Conservation (phyloP, 2,797 vertebrate species). For the Lagodon rhomboides region DNA sequence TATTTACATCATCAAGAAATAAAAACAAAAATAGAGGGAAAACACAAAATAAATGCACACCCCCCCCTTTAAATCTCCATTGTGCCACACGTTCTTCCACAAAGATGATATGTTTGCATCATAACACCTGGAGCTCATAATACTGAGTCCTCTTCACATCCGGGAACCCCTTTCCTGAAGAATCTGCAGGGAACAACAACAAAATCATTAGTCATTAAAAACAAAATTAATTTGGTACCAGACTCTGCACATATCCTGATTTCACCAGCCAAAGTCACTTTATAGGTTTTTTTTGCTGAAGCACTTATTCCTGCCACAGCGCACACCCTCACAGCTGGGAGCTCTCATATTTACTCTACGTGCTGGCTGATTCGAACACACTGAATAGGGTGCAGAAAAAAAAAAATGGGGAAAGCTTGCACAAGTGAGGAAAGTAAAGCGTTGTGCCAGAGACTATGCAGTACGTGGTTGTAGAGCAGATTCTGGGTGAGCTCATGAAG, state of each 20-base stretch:
- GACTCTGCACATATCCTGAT: neutral
- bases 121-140: slow-evolving; percentile 83
- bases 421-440: slow-evolving; percentile 15
- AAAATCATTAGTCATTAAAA: slow-evolving; percentile 1
- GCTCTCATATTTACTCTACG: neutral
- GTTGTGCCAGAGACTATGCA: neutral
- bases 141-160: slow-evolving; percentile 90
- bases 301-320: slow-evolving; percentile 10
- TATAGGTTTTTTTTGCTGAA: neutral
- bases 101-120: slow-evolving; percentile 84
- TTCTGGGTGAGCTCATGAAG: slow-evolving; percentile 4
- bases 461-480: neutral
- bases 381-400: slow-evolving; percentile 2
- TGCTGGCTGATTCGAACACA: slow-evolving; percentile 16
- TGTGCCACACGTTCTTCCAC: slow-evolving; percentile 79
- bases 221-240: neutral
- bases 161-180: slow-evolving; percentile 98
- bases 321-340: neutral
- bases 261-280: neutral
- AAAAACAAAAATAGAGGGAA: slow-evolving; percentile 69
- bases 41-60: slow-evolving; percentile 65
- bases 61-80: slow-evolving; percentile 70
- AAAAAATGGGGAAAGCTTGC: slow-evolving; percentile 11
- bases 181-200: slow-evolving; percentile 88
- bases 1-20: slow-evolving; percentile 81